Conservation (phyloP, 2,888 invertebrate species). For the Leptinotarsa haldemani region DNA sequence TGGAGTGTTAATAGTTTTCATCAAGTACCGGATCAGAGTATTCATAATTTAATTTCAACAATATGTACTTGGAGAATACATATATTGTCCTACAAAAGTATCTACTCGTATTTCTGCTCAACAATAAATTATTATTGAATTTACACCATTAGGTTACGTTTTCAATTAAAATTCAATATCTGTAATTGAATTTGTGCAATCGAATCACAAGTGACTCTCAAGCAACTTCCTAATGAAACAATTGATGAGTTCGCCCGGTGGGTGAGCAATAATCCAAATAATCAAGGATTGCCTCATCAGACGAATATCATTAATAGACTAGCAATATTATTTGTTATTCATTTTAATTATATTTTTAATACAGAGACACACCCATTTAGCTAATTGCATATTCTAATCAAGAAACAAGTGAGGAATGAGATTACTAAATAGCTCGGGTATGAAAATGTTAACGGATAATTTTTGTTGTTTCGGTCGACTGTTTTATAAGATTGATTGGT, state of each 20-base stretch:
- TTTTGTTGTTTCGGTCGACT: constrained; percentile 19
- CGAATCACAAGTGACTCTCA: background rate
- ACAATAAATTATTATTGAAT: too few species aligned
- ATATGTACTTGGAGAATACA: too few species aligned
- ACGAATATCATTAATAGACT: background rate
- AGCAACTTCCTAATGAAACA: constrained; percentile 12
- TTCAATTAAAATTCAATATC: constrained; percentile 4
- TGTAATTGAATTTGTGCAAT: background rate
- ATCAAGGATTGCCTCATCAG: constrained; percentile 14
- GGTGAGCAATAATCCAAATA: constrained; percentile 5
- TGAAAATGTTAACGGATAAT: constrained; percentile 16
- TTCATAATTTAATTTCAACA: too few species aligned
- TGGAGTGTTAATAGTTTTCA: too few species aligned
- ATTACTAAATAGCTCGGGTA: constrained; percentile 7
- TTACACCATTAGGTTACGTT: background rate
- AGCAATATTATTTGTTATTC: constrained; percentile 24
- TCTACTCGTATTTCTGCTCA: too few species aligned
- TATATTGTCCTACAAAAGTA: too few species aligned
- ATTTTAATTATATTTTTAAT: constrained; percentile 28
- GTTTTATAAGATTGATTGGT: constrained; percentile 5
- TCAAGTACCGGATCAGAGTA: too few species aligned
- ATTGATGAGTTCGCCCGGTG: constrained; percentile 7
- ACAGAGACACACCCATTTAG: constrained; percentile 18
- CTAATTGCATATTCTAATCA: background rate
- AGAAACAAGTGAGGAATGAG: constrained; percentile 19